Evolutionary conservation across 2,113 vertebrate species (phyloP), one percentile per base, ranked within the genome.

Genomic region (Crypturellus undulatus): DNA sequence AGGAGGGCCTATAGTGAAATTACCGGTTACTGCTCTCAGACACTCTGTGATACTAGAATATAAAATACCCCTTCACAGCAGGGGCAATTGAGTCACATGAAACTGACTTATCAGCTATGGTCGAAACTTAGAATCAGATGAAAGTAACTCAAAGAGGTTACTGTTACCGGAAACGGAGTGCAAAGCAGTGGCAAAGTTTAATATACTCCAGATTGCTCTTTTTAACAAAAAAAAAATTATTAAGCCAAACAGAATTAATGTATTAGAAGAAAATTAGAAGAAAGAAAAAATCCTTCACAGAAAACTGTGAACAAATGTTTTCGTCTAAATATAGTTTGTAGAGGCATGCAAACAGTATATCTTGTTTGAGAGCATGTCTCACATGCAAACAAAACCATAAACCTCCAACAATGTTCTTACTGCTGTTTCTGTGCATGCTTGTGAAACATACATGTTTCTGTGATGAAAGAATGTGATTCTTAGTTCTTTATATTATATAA

Each of bases 381-480:
- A 76, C 2, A 32, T 4, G 45, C 18, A 30, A 92, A 80, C 21
- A 75, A 86, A 83, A 42, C 0, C 0, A 38, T 64, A 52, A 76
- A 60, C 6, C 19, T 81, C 34, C 34, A 92, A 16, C 8, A 42
- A 15, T 20, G 16, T 71, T 79, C 47, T 32, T 36, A 84, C 4
- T 65, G 77, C 20, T 26, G 17, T 81, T 87, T 79, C 30, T 65
- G 11, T 13, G 40, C 21, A 4, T 72, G 17, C n/a, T 84, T 77
- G 62, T 89, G 84, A 96, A 93, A 15, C 64, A 88, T 81, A 77
- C 86, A 92, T 96, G 34, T 95, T 95, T 96, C 96, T 95, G 78
- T 96, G 92, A 92, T 93, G 91, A 94, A 93, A 95, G 76, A 96
- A 85, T 6, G 19, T 40, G 26, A 67, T 30, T 49, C 80, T 96